Evolutionary conservation across 2,888 invertebrate genomes (phyloP), one percentile per base, ranked within the genome.

Genomic region (Malthinus flaveolus): DNA sequence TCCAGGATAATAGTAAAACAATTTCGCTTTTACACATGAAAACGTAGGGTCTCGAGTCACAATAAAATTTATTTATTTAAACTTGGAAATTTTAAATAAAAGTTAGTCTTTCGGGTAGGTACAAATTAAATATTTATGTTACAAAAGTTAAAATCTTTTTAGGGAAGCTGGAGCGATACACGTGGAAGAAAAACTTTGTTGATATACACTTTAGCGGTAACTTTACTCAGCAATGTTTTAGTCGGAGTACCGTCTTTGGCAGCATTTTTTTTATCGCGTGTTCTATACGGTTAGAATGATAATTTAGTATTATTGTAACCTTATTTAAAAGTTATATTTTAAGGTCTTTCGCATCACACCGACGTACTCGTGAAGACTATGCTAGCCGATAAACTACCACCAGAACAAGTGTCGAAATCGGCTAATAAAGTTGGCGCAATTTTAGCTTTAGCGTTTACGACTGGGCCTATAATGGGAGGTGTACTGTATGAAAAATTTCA

Each of bases 391-490:
- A 80, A 82, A 71, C 81, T 83, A 51, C 76, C 75, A 34, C 70
- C 76, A 69, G 74, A 80, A 33, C 77, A 80, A 37, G 85, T 85
- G 64, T 79, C 83, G 1, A 74, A 74, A 33, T 83, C 84, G 47
- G 84, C 84, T 73, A 87, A 87, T 7, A 82, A 81, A 68, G 83
- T 87, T 76, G 85, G 84, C 62, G 85, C 87, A 1, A 82, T 85
- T 53, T 84, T 85, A 31, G 85, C 84, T 57, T 75, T 83, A 37
- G 87, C 87, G 1, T 87, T 88, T 61, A 86, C 87, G 11, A 52
- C 88, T n/a, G 88, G 87, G 0, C 88, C 88, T 7, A 73, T 84
- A 5, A 78, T 87, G 46, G 87, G 87, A 8, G 88, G 88, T 0
- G 84, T 87, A 69, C 72, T 86, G 46, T 77, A 77, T 11, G 84